Percentiles rank a stretch among this genome's conserved stretches.
Evolutionary conservation across 2,113 vertebrate species (phyloP).

Genomic region (Rhea pennata): DNA sequence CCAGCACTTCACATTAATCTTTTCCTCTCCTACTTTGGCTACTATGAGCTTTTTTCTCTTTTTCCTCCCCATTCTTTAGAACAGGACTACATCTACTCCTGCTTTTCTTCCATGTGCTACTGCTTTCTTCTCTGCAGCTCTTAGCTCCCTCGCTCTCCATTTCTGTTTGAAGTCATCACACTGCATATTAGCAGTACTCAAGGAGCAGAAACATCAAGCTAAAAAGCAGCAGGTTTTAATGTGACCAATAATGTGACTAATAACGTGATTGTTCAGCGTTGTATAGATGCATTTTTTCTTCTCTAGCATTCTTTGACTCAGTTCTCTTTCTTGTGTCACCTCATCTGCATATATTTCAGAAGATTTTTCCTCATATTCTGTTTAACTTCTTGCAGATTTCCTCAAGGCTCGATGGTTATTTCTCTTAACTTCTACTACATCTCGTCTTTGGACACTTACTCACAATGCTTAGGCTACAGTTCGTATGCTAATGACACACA

Average conservation of each 20-base stretch:
- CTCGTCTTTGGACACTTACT: background rate
- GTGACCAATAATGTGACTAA: no score
- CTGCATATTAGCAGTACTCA: background rate
- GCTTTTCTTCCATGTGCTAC: background rate
- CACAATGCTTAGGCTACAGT: background rate
- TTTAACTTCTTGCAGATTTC: constrained; percentile 36
- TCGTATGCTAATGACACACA: background rate
- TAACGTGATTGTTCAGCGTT: background rate
- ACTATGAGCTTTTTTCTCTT: background rate
- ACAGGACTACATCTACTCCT: background rate
- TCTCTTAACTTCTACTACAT: background rate
- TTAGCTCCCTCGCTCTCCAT: background rate
- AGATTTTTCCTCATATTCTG: background rate
- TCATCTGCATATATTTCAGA: background rate
- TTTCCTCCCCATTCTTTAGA: background rate
- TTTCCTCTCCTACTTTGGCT: background rate
- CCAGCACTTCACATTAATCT: background rate
- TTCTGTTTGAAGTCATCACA: background rate
- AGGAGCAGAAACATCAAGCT: background rate
- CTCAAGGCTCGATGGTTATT: background rate
- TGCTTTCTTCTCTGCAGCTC: background rate
- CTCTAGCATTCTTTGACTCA: background rate
- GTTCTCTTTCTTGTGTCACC: background rate
- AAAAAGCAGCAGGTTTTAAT: background rate
- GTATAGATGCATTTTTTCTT: background rate